Evolutionary conservation across 2,113 vertebrate genomes (phyloP), one percentile per base, ranked within the genome.

Genomic region (Lasiurus cinereus): DNA sequence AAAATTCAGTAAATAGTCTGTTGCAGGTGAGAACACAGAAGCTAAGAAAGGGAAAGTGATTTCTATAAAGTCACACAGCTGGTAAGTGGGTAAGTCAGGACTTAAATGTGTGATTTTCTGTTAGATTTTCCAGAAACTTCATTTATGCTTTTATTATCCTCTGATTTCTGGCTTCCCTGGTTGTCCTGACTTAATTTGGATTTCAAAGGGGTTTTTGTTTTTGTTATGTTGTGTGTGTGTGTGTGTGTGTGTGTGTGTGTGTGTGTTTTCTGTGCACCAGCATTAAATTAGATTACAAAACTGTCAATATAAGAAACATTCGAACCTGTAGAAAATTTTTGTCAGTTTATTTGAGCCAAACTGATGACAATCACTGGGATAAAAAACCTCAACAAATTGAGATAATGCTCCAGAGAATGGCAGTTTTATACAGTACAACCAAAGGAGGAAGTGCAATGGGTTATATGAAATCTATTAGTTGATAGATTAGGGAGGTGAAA

Each of bases 271-370:
- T 88, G 77, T 76, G 24, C 13, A 54, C 83, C 70, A 64, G 46
- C 4, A 31, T 64, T 87, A 95, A 78, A n/a, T 93, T 86, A 92
- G 11, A 43, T 67, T 16, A 66, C 29, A n/a, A 66, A 66, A 31
- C 64, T 67, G 31, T 67, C 64, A n/a, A 67, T 15, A n/a, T n/a
- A 67, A n/a, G 29, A 67, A 16, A 67, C 64, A 67, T n/a, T n/a
- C 31, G n/a, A 67, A 67, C 31, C 31, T 67, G 64, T 67, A n/a
- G 64, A n/a, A 14, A 67, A 67, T 67, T 66, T 15, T 66, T n/a
- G 64, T 67, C 14, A n/a, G 14, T n/a, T 67, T n/a, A 66, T 66
- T 66, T 67, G 64, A 67, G 64, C 64, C 64, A 67, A 67, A 67
- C 31, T 67, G 64, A 67, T 67, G 64, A n/a, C 31, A 67, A 67